Conservation (phyloP, 2,113 vertebrate genomes). For the Bufo bufo region DNA sequence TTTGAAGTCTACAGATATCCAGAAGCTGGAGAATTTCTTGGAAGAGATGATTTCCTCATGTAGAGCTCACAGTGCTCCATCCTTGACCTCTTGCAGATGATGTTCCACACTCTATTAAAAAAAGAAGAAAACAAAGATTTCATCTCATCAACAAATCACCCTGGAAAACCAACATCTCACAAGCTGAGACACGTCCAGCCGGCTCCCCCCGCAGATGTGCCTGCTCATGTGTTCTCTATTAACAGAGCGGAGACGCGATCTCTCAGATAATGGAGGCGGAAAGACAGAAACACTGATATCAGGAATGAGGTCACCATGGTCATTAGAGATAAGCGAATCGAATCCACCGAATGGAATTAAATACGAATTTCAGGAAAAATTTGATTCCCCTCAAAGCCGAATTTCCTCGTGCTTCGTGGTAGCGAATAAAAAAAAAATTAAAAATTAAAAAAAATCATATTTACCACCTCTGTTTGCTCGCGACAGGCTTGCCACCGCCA, state of each 20-base stretch:
- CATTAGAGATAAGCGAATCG: too few relatives aligned
- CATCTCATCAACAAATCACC: slow-evolving; percentile 21
- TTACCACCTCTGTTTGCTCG: too few relatives aligned
- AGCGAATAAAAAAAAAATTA: too few relatives aligned
- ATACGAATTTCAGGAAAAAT: too few relatives aligned
- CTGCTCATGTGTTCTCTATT: not conserved
- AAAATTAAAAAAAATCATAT: too few relatives aligned
- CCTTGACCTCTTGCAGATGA: slow-evolving; percentile 11
- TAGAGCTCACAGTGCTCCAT: not conserved
- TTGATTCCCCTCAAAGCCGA: too few relatives aligned
- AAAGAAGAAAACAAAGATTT: slow-evolving; percentile 25
- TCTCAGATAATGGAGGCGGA: not conserved
- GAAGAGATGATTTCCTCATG: not conserved
- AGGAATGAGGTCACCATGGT: too few relatives aligned
- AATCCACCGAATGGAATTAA: too few relatives aligned
- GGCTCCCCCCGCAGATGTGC: not conserved
- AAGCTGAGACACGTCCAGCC: slow-evolving; percentile 28
- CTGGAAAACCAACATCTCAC: slow-evolving; percentile 6
- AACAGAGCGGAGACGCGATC: not conserved
- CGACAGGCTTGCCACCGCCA: too few relatives aligned
- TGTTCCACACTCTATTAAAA: not conserved
- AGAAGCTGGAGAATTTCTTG: not conserved
- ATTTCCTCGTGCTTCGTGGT: too few relatives aligned
- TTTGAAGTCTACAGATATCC: not conserved
- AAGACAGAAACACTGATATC: slow-evolving; percentile 5